These are phyloP conservation scores for Drosophila kepulauana DNA, from an alignment of 1,140 invertebrate genomes.

Conservation along the genomic window DNA sequence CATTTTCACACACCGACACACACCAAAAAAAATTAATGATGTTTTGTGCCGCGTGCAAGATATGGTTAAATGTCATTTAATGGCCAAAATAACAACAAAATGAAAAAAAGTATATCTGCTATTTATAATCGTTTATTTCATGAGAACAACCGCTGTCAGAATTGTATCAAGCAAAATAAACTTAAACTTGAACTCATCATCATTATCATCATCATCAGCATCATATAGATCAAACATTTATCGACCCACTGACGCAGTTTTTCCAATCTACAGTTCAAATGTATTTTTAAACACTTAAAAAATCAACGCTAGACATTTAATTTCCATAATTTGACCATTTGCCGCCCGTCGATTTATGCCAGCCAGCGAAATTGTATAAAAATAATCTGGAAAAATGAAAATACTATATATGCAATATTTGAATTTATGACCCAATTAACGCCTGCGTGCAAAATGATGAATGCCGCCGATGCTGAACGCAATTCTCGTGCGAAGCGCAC, in stretches of 20 bases:
- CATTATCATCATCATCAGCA: constrained; percentile 1
- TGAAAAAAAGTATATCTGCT: constrained; percentile 7
- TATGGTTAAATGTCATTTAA: constrained; percentile 45
- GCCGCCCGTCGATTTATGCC: constrained; percentile 16
- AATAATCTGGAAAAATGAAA: constrained; percentile 61
- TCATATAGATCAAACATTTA: background rate
- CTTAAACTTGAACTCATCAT: constrained; percentile 73
- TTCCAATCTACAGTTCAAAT: constrained; percentile 13
- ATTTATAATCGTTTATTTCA: constrained; percentile 22
- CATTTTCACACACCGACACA: constrained; percentile 1
- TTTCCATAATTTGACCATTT: constrained; percentile 35
- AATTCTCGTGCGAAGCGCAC: constrained; percentile 20
- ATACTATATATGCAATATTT: constrained; percentile 19
- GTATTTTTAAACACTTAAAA: constrained; percentile 39
- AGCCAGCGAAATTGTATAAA: constrained; percentile 46
- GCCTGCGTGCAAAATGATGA: constrained; percentile 64
- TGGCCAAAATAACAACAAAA: background rate
- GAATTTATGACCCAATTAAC: constrained; percentile 82
- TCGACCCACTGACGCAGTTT: constrained; percentile 35
- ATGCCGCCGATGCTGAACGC: constrained; percentile 42
- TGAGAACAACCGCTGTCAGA: background rate
- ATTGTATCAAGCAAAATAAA: constrained; percentile 36
- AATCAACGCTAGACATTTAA: constrained; percentile 18
- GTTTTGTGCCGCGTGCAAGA: constrained; percentile 57
- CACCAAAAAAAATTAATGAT: constrained; percentile 12